A percentile compares a stretch with the other conserved stretches of the same genome.
phyloP scores from a whole-genome alignment of 2,888 invertebrate species.

The Dryomyza anilis region DNA sequence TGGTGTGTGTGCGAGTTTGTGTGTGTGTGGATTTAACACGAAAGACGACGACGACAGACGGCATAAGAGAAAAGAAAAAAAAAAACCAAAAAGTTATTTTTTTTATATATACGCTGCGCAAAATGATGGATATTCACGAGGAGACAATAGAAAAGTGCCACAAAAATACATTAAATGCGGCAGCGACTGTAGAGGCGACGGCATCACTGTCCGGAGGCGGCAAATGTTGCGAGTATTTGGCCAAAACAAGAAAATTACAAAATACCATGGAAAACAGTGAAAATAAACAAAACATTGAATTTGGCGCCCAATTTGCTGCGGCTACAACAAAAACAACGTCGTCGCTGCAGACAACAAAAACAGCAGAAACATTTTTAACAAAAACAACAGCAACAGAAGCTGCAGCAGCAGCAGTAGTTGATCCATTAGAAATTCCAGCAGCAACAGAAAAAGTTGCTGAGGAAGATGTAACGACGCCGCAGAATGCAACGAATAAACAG shows the following conservation, averaged over 20 bases:
- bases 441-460: background rate
- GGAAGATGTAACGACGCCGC: background rate
- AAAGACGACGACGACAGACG: slow-evolving; percentile 1
- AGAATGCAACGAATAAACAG: background rate
- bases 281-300: slow-evolving; percentile 43
- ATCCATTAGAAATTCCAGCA: slow-evolving; percentile 23
- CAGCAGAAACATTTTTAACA: slow-evolving; percentile 29
- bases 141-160: slow-evolving; percentile 18
- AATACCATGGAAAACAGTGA: slow-evolving; percentile 21
- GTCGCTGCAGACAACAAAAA: slow-evolving; percentile 27
- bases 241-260: background rate
- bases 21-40: too few species aligned
- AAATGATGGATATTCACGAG: slow-evolving; percentile 24
- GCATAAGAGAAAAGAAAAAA: slow-evolving; percentile 6
- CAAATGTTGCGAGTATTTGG: slow-evolving; percentile 7
- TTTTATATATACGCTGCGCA: slow-evolving; percentile 20
- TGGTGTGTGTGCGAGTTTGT: too few species aligned
- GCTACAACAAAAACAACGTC: slow-evolving; percentile 41
- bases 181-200: too few species aligned
- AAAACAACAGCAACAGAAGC: slow-evolving; percentile 34
- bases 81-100: too few species aligned
- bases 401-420: slow-evolving; percentile 27
- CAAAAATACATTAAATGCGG: background rate
- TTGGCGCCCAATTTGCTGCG: slow-evolving; percentile 59
- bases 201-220: background rate